Base-by-base conservation (phyloP, 2,888 invertebrate species). In the Proisotoma minuta region DNA sequence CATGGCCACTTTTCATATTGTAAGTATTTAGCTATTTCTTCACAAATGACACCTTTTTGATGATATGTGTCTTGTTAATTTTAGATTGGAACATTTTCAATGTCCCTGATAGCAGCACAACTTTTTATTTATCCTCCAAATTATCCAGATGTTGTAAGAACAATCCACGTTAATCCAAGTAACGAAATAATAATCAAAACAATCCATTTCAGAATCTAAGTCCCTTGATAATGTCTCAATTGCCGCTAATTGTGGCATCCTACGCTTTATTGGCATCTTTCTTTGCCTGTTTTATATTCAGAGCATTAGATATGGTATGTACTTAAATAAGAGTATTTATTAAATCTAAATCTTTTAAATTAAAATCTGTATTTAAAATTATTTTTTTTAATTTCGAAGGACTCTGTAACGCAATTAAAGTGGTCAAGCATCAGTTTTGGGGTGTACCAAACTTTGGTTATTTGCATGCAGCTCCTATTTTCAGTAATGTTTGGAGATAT, bases 241-340 rank as follows among this genome's bases (percentile, higher is more conserved):
- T 58, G 23, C 67, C 67, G 22, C 26, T 67, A 8, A 29, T 67
- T 15, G 27, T 64, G 2, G 62, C 59, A 12, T 63, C 61, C 1
- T 67, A 67, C 27, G 58, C 56, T 5, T 27, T 67, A 10, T 57
- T 50, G 1, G 59, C 64, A 0, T 40, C 57, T 12, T 26, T 67
- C 12, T 64, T 67, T 24, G 34, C 59, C 2, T 67, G 67, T 26
- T 64, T 67, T 51, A 64, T 67, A 12, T 67, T 62, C 50, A 27
- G 67, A 43, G 63, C 63, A 18, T 50, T 67, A 1, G 67, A 67
- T n/a, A 67, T 64, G 67, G 66, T 66, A 56, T 49, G 59, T n/a
- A 18, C 10, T 12, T 34, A 34, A 10, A 34, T 39, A 2, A 1
- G 18, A n/a, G 40, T n/a, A 29, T 10, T n/a, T n/a, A 27, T 27